phyloP scores from a whole-genome alignment of 2,888 invertebrate species.

The Steinernema scapterisci region DNA sequence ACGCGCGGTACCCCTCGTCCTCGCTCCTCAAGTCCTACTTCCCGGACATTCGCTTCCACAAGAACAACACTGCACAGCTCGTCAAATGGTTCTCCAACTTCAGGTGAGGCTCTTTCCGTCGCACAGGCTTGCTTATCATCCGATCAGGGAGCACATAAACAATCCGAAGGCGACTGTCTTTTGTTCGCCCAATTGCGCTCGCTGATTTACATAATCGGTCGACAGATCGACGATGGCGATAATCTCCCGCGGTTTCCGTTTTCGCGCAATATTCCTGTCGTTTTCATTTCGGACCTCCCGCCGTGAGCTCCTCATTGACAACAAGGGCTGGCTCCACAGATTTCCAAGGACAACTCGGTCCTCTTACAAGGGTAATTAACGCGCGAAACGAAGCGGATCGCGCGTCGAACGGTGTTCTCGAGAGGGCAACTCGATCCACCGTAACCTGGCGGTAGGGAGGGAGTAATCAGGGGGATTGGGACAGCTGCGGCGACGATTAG shows the following conservation, averaged over 20 bases:
- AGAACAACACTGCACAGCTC: conserved; percentile 99
- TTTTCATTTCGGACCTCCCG: conserved; percentile 21
- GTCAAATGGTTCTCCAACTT: conserved; percentile 99
- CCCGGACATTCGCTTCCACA: conserved; percentile 99
- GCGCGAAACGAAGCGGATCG: conserved; percentile 2
- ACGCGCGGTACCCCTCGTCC: conserved; percentile 98
- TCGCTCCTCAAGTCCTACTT: conserved; percentile 99
- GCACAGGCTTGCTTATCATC: background rate
- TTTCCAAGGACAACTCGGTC: background rate
- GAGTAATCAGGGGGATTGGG: conserved; percentile 11
- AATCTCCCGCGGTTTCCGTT: conserved; percentile 28
- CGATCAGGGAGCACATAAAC: background rate
- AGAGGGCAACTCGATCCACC: background rate
- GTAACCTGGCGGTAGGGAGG: conserved; percentile 3
- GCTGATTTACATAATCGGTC: conserved; percentile 25
- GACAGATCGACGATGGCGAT: conserved; percentile 17
- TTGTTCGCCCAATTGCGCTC: conserved; percentile 14
- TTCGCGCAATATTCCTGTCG: conserved; percentile 12
- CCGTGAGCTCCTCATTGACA: background rate
- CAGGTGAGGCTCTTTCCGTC: conserved; percentile 75
- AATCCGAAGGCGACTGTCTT: conserved; percentile 19
- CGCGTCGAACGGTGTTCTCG: conserved; percentile 5
- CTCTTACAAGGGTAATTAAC: background rate
- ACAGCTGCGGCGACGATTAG: conserved; percentile 20
- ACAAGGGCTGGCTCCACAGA: background rate